Evolutionary conservation across 2,797 vertebrate genomes (phyloP).

Genomic region (Monodelphis domestica): DNA sequence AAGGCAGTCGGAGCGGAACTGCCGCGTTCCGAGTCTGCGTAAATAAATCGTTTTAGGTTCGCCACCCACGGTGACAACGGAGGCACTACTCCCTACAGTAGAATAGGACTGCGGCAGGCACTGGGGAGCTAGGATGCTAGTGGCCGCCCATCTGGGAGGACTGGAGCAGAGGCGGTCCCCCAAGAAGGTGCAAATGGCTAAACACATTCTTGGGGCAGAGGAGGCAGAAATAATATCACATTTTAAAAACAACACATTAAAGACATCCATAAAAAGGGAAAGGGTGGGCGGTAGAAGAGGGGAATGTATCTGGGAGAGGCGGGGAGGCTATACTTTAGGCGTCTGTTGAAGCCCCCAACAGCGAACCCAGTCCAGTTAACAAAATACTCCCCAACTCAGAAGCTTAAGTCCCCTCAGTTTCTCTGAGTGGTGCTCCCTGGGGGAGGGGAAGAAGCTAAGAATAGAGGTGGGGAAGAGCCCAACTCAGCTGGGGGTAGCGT

Average conservation of each 20-base stretch:
- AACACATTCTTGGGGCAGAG: not conserved
- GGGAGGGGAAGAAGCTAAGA: not conserved
- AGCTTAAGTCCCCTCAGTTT: not conserved
- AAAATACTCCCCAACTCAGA: not conserved
- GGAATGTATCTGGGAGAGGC: not conserved
- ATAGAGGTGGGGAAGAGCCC: not conserved
- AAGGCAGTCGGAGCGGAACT: conserved; percentile 35
- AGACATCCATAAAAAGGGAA: not conserved
- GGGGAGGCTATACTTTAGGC: not conserved
- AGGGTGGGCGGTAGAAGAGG: not conserved
- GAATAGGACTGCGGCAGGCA: not conserved
- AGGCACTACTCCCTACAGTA: not conserved
- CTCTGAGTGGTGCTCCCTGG: not conserved
- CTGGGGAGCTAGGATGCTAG: not conserved
- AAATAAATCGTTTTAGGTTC: not conserved
- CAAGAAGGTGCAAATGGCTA: not conserved
- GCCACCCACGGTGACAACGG: not conserved
- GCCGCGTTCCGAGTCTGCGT: not conserved
- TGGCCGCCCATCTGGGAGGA: not conserved
- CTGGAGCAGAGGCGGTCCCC: not conserved
- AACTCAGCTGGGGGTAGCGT: not conserved
- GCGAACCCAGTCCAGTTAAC: not conserved
- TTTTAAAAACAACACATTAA: not conserved
- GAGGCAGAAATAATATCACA: not conserved
- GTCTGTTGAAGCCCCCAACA: not conserved